Evolutionary conservation across 2,888 invertebrate genomes (phyloP).

Genomic region (Drosophila meridiana): DNA sequence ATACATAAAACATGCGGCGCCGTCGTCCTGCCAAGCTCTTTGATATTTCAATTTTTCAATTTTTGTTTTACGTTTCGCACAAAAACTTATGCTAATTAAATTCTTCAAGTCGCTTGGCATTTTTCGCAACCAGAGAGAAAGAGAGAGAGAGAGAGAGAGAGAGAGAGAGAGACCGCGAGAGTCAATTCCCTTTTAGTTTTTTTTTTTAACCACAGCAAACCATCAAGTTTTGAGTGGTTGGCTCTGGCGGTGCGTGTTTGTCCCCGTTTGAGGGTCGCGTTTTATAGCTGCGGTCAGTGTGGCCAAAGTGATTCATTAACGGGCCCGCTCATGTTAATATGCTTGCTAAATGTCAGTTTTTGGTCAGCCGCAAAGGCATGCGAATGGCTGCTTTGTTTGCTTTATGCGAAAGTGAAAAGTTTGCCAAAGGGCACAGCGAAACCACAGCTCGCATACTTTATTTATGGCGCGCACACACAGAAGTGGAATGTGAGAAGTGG

Average conservation of each 20-base stretch:
- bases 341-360: conserved; percentile 56
- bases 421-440: conserved; percentile 28
- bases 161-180: neutral
- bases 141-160: neutral
- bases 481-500: conserved; percentile 3
- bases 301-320: conserved; percentile 71
- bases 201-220: conserved; percentile 32
- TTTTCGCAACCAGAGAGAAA: conserved; percentile 10
- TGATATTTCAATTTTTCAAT: conserved; percentile 72
- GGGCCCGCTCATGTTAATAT: conserved; percentile 63
- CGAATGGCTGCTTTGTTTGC: conserved; percentile 36
- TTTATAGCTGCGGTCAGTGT: conserved; percentile 57
- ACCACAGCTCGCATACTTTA: conserved; percentile 47
- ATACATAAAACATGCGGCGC: conserved; percentile 64
- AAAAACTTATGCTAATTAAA: conserved; percentile 72
- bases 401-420: conserved; percentile 54
- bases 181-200: neutral
- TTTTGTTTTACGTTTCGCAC: conserved; percentile 52
- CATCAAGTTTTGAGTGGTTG: conserved; percentile 49
- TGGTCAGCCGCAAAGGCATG: conserved; percentile 46
- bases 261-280: conserved; percentile 15
- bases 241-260: conserved; percentile 14
- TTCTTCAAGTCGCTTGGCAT: conserved; percentile 47
- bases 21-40: conserved; percentile 38
- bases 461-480: conserved; percentile 31